Conservation (phyloP, 2,888 invertebrate genomes). For the Rhagium mordax region DNA sequence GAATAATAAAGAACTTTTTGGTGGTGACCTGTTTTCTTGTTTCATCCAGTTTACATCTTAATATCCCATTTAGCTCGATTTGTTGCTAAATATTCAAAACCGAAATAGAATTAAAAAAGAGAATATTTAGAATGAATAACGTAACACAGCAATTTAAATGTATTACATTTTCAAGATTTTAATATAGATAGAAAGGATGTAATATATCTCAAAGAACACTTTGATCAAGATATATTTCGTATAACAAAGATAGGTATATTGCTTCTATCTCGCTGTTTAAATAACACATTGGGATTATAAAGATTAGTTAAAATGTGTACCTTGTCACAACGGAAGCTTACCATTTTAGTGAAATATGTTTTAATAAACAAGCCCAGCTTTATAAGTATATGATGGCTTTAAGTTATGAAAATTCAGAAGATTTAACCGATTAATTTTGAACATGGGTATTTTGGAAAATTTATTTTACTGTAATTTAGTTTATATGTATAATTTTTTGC, state of each 20-base stretch:
- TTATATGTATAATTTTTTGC: not conserved
- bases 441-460: not conserved
- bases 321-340: conserved; percentile 25
- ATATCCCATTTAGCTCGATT: not conserved
- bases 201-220: conserved; percentile 21
- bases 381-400: conserved; percentile 7
- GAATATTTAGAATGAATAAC: conserved; percentile 8
- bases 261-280: conserved; percentile 5
- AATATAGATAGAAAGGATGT: conserved; percentile 32
- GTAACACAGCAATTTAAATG: conserved; percentile 23
- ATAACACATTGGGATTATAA: conserved; percentile 22
- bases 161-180: conserved; percentile 33
- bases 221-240: conserved; percentile 25
- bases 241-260: conserved; percentile 4
- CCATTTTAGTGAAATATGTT: conserved; percentile 14
- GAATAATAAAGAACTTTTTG: no score
- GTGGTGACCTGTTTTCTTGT: not conserved
- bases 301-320: conserved; percentile 18
- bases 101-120: conserved; percentile 1
- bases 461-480: not conserved
- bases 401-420: not conserved
- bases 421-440: not conserved
- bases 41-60: not conserved
- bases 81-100: conserved; percentile 2
- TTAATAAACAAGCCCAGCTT: conserved; percentile 11